Percentiles rank a stretch among this genome's conserved stretches.
Evolutionary conservation across 2,113 vertebrate genomes (phyloP).

Genomic region (Puma concolor): DNA sequence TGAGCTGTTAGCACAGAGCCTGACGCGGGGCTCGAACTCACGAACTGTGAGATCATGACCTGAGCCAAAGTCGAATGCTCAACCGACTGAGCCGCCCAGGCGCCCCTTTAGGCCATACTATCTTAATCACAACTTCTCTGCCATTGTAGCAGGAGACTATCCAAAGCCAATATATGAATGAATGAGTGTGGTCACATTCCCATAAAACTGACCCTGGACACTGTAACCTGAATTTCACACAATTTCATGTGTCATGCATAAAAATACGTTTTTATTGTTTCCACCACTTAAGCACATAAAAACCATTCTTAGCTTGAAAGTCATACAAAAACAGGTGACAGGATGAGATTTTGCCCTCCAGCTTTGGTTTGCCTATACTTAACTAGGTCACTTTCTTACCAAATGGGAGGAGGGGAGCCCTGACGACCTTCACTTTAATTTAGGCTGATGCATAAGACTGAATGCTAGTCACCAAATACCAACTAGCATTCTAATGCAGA

Average conservation of each 20-base stretch:
- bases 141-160: background rate
- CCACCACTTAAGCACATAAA: background rate
- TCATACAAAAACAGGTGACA: background rate
- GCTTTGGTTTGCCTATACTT: background rate
- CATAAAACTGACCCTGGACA: background rate
- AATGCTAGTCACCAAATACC: background rate
- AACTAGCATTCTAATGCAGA: background rate
- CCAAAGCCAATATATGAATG: background rate
- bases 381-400: background rate
- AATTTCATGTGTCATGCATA: background rate
- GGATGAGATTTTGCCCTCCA: background rate
- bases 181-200: background rate
- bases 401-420: background rate
- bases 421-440: slow-evolving; percentile 14
- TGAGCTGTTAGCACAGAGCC: too few species aligned
- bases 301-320: background rate
- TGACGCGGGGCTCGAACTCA: too few species aligned
- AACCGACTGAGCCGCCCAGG: too few species aligned
- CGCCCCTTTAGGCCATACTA: background rate
- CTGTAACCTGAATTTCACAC: background rate
- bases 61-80: too few species aligned
- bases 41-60: too few species aligned
- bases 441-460: background rate
- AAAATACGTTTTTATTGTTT: background rate
- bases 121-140: background rate